Evolutionary conservation across 2,113 vertebrate genomes (phyloP).

Genomic region (Benitochromis conjunctus): DNA sequence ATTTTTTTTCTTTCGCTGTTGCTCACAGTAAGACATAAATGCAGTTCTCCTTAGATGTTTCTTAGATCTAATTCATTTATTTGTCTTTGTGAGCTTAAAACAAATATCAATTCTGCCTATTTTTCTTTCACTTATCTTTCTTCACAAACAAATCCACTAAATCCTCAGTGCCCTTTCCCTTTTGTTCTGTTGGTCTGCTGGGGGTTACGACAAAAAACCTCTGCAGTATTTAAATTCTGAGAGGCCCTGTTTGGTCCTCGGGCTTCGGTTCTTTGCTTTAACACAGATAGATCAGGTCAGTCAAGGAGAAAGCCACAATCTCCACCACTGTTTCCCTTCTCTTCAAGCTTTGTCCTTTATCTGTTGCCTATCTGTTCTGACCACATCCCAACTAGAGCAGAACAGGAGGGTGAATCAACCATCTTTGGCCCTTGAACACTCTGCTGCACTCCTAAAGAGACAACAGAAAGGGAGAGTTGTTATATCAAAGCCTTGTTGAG

Average conservation of each 20-base stretch:
- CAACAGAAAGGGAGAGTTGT: conserved; percentile 1
- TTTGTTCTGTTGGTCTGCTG: background rate
- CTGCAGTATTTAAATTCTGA: background rate
- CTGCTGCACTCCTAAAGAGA: conserved; percentile 1
- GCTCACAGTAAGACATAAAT: background rate
- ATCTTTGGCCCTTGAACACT: conserved; percentile 13
- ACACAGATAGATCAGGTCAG: background rate
- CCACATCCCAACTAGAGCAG: conserved; percentile 1
- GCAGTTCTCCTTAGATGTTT: background rate
- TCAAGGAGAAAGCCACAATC: conserved; percentile 14
- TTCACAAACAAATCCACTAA: background rate
- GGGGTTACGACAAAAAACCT: background rate
- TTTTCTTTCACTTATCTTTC: background rate
- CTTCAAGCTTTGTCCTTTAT: background rate
- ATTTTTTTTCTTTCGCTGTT: background rate
- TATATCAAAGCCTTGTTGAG: conserved; percentile 3
- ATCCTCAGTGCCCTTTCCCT: background rate
- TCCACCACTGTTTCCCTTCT: background rate
- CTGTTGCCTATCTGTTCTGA: background rate
- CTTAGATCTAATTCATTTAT: background rate
- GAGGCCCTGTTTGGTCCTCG: background rate
- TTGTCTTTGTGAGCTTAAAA: background rate
- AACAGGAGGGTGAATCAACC: conserved; percentile 21
- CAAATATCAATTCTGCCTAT: background rate
- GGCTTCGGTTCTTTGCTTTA: background rate